Evolutionary conservation across 2,113 vertebrate species (phyloP).

Genomic region (Atractosteus spatula): DNA sequence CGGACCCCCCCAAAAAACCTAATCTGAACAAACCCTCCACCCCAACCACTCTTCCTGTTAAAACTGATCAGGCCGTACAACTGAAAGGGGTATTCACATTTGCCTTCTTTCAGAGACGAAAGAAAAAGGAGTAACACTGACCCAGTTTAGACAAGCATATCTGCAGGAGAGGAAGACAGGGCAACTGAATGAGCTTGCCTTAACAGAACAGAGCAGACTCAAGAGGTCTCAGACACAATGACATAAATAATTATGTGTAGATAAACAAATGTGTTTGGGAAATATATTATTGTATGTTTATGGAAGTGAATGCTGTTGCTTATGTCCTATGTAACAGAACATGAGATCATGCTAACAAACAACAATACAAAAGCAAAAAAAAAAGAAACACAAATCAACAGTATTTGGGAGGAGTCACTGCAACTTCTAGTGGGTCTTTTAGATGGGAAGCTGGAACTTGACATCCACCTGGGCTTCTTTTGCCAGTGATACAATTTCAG

Average conservation of each 20-base stretch:
- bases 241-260: neutral
- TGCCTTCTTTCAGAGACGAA: neutral
- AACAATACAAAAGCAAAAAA: conserved; percentile 1
- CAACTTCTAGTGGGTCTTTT: conserved; percentile 42
- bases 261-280: neutral
- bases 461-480: conserved; percentile 95
- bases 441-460: conserved; percentile 96
- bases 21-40: no score
- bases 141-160: neutral
- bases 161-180: neutral
- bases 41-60: no score
- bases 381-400: neutral
- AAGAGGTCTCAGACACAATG: neutral
- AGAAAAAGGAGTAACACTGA: neutral
- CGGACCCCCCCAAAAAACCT: no score
- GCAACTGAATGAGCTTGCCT: neutral
- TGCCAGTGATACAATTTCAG: conserved; percentile 90
- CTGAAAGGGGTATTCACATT: neutral
- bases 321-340: conserved; percentile 6
- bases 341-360: neutral
- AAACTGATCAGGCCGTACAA: neutral
- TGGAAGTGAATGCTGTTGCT: neutral
- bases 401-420: neutral
- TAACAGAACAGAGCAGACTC: neutral
- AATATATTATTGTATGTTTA: neutral